Conservation (phyloP, 2,113 vertebrate species). For the Mus musculus region DNA sequence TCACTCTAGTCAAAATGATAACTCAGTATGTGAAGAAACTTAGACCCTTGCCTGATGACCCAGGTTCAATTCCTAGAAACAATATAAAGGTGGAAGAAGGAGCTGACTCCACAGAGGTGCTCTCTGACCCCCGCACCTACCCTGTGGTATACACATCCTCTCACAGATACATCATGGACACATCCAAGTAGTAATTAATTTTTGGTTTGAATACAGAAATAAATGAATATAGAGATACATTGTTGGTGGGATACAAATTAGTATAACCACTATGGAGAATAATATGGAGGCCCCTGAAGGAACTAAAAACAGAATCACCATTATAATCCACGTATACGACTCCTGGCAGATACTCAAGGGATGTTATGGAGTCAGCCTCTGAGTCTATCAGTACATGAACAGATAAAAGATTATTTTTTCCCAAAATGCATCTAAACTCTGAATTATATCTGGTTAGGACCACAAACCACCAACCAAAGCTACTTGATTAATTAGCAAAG, state of each 20-base stretch:
- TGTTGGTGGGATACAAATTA: background rate
- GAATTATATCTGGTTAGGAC: background rate
- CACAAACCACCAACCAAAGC: background rate
- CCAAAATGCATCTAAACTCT: background rate
- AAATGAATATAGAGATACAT: background rate
- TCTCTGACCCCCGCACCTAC: background rate
- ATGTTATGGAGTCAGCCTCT: background rate
- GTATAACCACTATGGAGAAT: too few relatives aligned
- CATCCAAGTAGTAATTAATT: background rate
- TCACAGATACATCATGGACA: background rate
- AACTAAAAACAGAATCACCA: background rate
- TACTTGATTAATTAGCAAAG: background rate
- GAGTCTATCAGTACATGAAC: background rate
- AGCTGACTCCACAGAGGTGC: too few relatives aligned
- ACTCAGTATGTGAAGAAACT: background rate
- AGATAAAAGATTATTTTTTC: background rate
- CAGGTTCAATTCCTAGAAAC: background rate
- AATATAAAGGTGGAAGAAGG: too few relatives aligned
- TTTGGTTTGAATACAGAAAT: background rate
- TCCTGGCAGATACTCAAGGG: background rate
- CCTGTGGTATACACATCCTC: background rate
- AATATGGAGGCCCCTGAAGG: background rate
- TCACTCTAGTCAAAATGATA: background rate
- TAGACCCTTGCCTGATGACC: background rate
- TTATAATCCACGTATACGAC: background rate